Evolutionary conservation across 2,113 vertebrate species (phyloP), one percentile per base, ranked within the genome.

Genomic region (Symphodus melops): DNA sequence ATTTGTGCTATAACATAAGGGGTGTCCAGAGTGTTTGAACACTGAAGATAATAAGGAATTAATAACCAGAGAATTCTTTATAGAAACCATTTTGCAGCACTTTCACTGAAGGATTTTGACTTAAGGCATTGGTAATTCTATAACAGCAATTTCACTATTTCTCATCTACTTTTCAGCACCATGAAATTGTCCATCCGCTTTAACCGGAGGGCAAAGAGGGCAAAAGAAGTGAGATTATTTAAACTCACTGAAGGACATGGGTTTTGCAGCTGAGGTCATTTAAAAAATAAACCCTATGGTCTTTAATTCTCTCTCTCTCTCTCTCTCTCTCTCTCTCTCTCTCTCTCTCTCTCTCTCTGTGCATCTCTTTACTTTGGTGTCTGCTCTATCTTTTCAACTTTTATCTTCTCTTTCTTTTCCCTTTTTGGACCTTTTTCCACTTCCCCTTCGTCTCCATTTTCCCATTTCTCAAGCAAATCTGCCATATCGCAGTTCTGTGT

Each of bases 251-350:
- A 77, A 79, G 76, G 82, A 85, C 71, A 58, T 44, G 21, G 49
- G n/a, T 71, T 88, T 82, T 85, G 64, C 49, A 41, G 37, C 25
- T 49, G 41, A 72, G 79, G 72, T 79, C 68, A 65, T 72, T 75
- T 41, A 41, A 28, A 4, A 4, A 48, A 71, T 49, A 58, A 16
- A 49, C 57, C 56, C 73, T 6, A 1, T 28, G 5, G 59, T 58
- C 51, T 67, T 84, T 76, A 52, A 64, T 76, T 53, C 14, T 58
- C 21, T 2, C 28, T 13, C n/a, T 12, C 17, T 57, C n/a, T 19
- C 9, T 52, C 28, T 33, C 28, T 33, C 25, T 58, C 21, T 2
- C 28, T 13, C n/a, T 12, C 17, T 57, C n/a, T 19, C 9, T 52
- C 28, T 33, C 28, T 33, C 28, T 33, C 28, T 6, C 28, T 33